phyloP scores from a whole-genome alignment of 2,888 invertebrate genomes.

The Polydrusus pterygomalis region DNA sequence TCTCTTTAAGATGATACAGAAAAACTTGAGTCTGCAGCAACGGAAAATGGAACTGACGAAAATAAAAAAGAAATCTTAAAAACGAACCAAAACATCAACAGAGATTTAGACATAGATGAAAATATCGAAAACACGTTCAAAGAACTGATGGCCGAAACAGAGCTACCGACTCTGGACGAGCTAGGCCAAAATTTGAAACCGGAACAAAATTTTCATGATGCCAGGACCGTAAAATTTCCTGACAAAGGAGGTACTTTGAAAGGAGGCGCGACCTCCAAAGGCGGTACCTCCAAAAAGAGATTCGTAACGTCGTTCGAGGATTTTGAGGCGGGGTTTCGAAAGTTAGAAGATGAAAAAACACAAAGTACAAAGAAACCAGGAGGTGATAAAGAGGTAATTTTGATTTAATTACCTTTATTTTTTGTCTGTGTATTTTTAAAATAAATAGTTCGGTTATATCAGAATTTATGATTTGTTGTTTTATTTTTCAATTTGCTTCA shows the following conservation, averaged over 20 bases:
- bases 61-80: slow-evolving; percentile 54
- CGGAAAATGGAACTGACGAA: slow-evolving; percentile 33
- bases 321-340: slow-evolving; percentile 64
- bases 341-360: slow-evolving; percentile 54
- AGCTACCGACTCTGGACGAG: slow-evolving; percentile 76
- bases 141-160: slow-evolving; percentile 77
- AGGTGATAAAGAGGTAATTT: slow-evolving; percentile 52
- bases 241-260: slow-evolving; percentile 63
- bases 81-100: slow-evolving; percentile 53
- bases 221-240: slow-evolving; percentile 68
- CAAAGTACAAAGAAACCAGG: slow-evolving; percentile 41
- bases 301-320: slow-evolving; percentile 71
- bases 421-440: background rate
- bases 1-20: slow-evolving; percentile 9
- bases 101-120: slow-evolving; percentile 62
- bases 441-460: background rate
- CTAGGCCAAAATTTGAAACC: slow-evolving; percentile 69
- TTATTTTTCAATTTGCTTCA: slow-evolving; percentile 1
- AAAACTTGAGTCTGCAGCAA: slow-evolving; percentile 12
- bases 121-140: slow-evolving; percentile 75
- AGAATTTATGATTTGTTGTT: background rate
- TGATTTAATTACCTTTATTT: slow-evolving; percentile 20
- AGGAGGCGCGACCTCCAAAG: slow-evolving; percentile 24
- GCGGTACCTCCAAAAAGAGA: slow-evolving; percentile 62
- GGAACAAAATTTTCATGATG: slow-evolving; percentile 70